A percentile compares a stretch with the other conserved stretches of the same genome.
Conservation (phyloP, 2,113 vertebrate genomes). For the Madoqua kirkii region DNA sequence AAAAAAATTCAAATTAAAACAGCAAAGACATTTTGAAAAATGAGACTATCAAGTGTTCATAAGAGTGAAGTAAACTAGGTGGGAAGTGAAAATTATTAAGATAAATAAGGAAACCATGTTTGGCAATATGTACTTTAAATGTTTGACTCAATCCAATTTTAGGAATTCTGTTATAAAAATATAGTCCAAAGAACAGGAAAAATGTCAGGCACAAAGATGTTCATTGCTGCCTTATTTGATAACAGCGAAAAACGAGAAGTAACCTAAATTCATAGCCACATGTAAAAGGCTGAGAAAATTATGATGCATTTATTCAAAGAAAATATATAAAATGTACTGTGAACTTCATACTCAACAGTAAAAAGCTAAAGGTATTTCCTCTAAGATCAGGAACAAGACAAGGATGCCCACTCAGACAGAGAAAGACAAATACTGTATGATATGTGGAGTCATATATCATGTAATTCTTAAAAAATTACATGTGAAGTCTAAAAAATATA, state of each 20-base stretch:
- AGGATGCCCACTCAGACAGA: not conserved
- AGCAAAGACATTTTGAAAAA: not conserved
- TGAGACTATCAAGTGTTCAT: not conserved
- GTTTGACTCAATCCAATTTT: not conserved
- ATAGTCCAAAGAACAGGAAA: not conserved
- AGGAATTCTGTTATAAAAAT: not conserved
- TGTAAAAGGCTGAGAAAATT: not conserved
- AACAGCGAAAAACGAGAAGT: not conserved
- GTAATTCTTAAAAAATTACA: not conserved
- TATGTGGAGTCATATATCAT: not conserved
- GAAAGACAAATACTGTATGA: not conserved
- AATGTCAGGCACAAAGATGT: not conserved
- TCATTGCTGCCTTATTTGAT: not conserved
- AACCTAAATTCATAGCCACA: not conserved
- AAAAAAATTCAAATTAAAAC: constrained; percentile 4
- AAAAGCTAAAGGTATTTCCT: not conserved
- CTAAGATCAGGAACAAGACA: not conserved
- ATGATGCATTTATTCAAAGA: not conserved
- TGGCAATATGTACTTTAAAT: not conserved
- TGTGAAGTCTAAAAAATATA: not conserved
- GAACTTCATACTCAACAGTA: not conserved
- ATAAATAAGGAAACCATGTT: not conserved
- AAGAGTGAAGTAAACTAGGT: not conserved
- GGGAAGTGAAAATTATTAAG: not conserved
- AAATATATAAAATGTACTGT: not conserved